Percentiles rank a stretch among this genome's conserved stretches.
phyloP scores from a whole-genome alignment of 23 tunicate species.

The Diplosoma virens region DNA sequence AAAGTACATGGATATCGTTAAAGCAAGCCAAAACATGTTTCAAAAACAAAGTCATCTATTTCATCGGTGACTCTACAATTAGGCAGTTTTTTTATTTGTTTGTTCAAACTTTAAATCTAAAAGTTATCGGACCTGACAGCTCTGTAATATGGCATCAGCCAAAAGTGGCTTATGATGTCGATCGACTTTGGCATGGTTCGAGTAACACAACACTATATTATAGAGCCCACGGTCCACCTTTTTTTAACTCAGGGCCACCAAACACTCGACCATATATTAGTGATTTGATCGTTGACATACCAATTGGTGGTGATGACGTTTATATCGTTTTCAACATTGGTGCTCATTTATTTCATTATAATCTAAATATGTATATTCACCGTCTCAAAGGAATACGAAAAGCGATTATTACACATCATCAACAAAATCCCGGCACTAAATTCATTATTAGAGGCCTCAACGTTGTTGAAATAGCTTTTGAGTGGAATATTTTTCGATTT shows the following conservation, averaged over 20 bases:
- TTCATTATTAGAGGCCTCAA: background rate
- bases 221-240: conserved; percentile 54
- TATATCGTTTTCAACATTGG: conserved; percentile 47
- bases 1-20: background rate
- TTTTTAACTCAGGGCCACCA: conserved; percentile 44
- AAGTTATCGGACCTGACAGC: background rate
- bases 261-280: conserved; percentile 41
- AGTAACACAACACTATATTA: conserved; percentile 28
- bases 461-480: background rate
- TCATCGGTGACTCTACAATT: conserved; percentile 65
- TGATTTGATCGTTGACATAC: background rate
- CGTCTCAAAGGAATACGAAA: conserved; percentile 18
- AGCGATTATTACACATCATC: conserved; percentile 11
- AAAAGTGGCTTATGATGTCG: conserved; percentile 5
- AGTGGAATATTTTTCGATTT: conserved; percentile 2
- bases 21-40: background rate
- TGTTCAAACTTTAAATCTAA: background rate
- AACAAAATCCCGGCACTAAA: background rate
- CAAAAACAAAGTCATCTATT: conserved; percentile 23
- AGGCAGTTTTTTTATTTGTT: conserved; percentile 27
- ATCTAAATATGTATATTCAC: conserved; percentile 13
- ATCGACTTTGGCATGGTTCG: no score
- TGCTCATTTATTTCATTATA: conserved; percentile 32
- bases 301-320: conserved; percentile 14
- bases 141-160: conserved; percentile 15